phyloP scores from a whole-genome alignment of 64 coral and sea anemone genomes.

The Catalaphyllia jardinei region DNA sequence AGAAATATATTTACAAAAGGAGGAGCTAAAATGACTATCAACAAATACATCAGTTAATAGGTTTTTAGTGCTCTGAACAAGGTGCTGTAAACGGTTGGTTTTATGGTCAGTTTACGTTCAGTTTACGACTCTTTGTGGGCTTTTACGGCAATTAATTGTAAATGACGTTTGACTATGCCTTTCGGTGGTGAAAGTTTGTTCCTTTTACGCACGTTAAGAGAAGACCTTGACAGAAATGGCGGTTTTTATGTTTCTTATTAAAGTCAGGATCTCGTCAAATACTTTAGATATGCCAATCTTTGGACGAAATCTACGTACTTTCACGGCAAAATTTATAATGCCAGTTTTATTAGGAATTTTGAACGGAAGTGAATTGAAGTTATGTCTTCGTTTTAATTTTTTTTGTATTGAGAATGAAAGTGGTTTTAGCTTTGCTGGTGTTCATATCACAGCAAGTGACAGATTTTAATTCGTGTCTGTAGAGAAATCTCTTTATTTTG shows the following conservation, averaged over 20 bases:
- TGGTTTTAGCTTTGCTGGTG: not conserved
- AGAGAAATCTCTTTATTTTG: conserved; percentile 25
- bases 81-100: conserved; percentile 32
- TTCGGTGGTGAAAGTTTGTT: not conserved
- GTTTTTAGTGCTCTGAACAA: conserved; percentile 44
- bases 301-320: not conserved
- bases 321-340: not conserved
- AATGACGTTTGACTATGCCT: not conserved
- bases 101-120: conserved; percentile 26
- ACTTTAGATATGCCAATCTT: not conserved
- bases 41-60: conserved; percentile 53
- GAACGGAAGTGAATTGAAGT: not conserved
- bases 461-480: not conserved
- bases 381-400: not conserved
- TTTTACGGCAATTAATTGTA: conserved; percentile 52
- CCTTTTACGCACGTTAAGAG: not conserved
- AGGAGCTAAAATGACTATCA: conserved; percentile 33
- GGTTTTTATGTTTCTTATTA: not conserved
- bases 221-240: not conserved
- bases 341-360: not conserved
- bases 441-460: not conserved
- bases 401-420: not conserved
- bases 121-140: conserved; percentile 28
- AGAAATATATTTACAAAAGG: conserved; percentile 39
- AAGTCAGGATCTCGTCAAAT: not conserved